A percentile compares a stretch with the other conserved stretches of the same genome.
phyloP scores from a whole-genome alignment of 2,888 invertebrate genomes.

The Ormia ochracea region DNA sequence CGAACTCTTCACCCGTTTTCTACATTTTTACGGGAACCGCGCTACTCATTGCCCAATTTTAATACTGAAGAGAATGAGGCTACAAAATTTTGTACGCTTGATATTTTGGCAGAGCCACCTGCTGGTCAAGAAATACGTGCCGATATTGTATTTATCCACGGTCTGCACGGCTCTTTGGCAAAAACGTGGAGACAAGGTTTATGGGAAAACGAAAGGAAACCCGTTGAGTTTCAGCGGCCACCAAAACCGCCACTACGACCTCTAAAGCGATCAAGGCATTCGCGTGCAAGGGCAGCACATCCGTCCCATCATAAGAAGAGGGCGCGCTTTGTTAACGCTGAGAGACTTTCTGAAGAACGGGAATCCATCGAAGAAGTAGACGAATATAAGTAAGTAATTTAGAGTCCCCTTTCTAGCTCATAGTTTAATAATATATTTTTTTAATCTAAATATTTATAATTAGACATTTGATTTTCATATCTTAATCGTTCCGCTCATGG shows the following conservation, averaged over 20 bases:
- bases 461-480: too few species aligned
- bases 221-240: slow-evolving; percentile 75
- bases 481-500: too few species aligned
- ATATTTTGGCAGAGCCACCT: slow-evolving; percentile 74
- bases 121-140: slow-evolving; percentile 75
- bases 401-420: too few species aligned
- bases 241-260: slow-evolving; percentile 75
- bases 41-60: slow-evolving; percentile 56
- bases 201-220: slow-evolving; percentile 78
- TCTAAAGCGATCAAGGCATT: slow-evolving; percentile 74
- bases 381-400: slow-evolving; percentile 47
- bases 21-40: slow-evolving; percentile 64
- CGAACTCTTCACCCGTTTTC: slow-evolving; percentile 45
- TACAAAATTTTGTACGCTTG: slow-evolving; percentile 73
- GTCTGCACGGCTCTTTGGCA: slow-evolving; percentile 81
- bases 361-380: slow-evolving; percentile 58
- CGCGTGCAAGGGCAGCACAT: slow-evolving; percentile 69
- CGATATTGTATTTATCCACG: slow-evolving; percentile 91
- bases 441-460: too few species aligned
- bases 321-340: slow-evolving; percentile 67
- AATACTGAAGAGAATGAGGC: slow-evolving; percentile 63
- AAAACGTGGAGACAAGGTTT: slow-evolving; percentile 90
- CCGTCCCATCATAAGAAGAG: slow-evolving; percentile 73
- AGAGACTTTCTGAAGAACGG: slow-evolving; percentile 45
- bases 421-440: too few species aligned